A percentile compares a stretch with the other conserved stretches of the same genome.
These are phyloP conservation scores for Chymomyza procnemis DNA, from an alignment of 2,888 invertebrate genomes.

Conservation along the genomic window DNA sequence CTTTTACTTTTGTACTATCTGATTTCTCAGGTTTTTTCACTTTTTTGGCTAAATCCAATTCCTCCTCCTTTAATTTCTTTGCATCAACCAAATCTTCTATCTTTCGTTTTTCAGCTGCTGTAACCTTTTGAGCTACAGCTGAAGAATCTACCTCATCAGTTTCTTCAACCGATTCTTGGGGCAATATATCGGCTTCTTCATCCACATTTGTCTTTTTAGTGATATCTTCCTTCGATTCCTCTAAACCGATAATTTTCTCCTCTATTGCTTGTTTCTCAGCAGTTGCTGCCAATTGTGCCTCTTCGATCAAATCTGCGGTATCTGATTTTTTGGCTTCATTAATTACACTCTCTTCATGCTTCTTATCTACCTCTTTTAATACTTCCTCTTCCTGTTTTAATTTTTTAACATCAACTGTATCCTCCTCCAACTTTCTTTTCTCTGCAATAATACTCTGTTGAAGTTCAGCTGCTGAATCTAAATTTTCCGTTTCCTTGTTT, in stretches of 20 bases:
- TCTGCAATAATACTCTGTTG: conserved; percentile 9
- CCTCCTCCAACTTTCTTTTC: background rate
- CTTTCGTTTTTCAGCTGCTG: background rate
- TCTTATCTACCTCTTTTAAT: background rate
- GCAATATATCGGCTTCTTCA: too few species aligned
- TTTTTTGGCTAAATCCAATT: background rate
- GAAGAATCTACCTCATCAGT: background rate
- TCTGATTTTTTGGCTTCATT: background rate
- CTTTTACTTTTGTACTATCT: too few species aligned
- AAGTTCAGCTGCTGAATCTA: conserved; percentile 4
- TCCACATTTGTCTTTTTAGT: too few species aligned
- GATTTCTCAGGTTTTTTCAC: background rate
- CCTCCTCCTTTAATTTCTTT: background rate
- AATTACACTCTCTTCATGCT: background rate
- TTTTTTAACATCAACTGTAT: background rate
- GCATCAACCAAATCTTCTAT: background rate
- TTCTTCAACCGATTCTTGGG: background rate
- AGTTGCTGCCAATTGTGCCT: background rate
- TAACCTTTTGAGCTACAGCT: background rate
- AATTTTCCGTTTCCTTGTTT: conserved; percentile 4
- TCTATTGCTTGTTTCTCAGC: too few species aligned
- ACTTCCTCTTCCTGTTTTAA: background rate
- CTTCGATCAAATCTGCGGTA: background rate
- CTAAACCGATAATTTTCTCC: too few species aligned
- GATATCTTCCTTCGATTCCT: too few species aligned